These are phyloP conservation scores for Kradibia gibbosae DNA, from an alignment of 1,140 invertebrate genomes.

Conservation along the genomic window DNA sequence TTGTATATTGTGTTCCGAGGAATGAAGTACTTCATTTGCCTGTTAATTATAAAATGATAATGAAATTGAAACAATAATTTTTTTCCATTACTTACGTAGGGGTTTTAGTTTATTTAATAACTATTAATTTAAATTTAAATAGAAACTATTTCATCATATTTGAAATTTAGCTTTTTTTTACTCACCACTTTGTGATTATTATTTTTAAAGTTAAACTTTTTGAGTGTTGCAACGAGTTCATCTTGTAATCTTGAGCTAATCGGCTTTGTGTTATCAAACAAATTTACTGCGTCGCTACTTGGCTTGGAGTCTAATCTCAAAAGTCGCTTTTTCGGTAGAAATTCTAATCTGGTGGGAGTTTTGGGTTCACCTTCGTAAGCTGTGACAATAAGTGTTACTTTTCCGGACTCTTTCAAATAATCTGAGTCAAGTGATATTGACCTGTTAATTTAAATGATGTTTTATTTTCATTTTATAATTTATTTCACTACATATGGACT, in stretches of 20 bases:
- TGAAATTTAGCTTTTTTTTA: background rate
- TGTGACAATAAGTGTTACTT: conserved; percentile 32
- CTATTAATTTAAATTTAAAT: too few species aligned
- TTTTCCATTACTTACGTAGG: too few species aligned
- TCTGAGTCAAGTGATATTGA: conserved; percentile 26
- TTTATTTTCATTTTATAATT: background rate
- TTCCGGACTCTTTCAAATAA: background rate
- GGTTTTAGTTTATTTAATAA: too few species aligned
- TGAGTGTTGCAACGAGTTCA: conserved; percentile 37
- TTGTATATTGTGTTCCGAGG: background rate
- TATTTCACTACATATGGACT: too few species aligned
- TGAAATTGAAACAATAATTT: too few species aligned
- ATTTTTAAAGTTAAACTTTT: conserved; percentile 37
- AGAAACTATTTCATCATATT: too few species aligned
- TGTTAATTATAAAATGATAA: background rate
- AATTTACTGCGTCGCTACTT: background rate
- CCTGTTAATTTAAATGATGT: background rate
- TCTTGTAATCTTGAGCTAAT: conserved; percentile 32
- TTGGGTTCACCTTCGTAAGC: conserved; percentile 36
- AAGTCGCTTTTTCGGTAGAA: background rate
- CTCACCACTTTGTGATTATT: background rate
- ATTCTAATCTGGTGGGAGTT: conserved; percentile 25
- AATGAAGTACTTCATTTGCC: background rate
- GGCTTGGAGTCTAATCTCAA: conserved; percentile 16
- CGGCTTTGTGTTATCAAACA: background rate